Evolutionary conservation across 2,888 invertebrate genomes (phyloP).

Genomic region (Leistus spinibarbis): DNA sequence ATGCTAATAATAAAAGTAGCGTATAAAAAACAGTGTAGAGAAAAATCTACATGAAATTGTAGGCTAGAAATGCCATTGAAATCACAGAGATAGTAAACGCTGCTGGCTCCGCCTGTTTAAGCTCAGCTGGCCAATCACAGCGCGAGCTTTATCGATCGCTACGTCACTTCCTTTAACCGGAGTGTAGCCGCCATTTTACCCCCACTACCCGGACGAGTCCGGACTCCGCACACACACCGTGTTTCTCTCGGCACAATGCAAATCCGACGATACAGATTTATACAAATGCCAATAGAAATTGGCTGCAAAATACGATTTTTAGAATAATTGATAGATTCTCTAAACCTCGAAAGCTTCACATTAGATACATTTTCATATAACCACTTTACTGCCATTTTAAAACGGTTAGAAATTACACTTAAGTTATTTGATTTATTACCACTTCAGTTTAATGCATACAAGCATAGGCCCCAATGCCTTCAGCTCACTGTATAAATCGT

Average conservation of each 20-base stretch:
- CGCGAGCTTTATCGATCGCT: constrained; percentile 57
- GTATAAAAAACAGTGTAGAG: too few species aligned
- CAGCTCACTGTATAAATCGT: too few species aligned
- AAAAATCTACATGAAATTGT: not conserved
- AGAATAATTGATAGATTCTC: too few species aligned
- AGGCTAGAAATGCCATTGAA: constrained; percentile 47
- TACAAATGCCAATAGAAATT: not conserved
- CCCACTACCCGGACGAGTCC: constrained; percentile 42
- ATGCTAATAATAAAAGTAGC: too few species aligned
- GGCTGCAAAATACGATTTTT: not conserved
- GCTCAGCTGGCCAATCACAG: constrained; percentile 54
- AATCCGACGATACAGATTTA: not conserved
- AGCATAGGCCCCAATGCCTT: too few species aligned
- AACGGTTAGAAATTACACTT: too few species aligned
- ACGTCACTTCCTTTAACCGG: constrained; percentile 55
- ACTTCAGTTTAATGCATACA: not conserved
- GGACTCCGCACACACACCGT: constrained; percentile 41
- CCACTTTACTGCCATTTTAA: too few species aligned
- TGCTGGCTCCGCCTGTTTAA: constrained; percentile 50
- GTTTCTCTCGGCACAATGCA: not conserved
- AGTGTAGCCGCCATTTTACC: constrained; percentile 55
- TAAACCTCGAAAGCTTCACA: too few species aligned
- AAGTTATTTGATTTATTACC: too few species aligned
- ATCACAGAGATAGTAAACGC: constrained; percentile 53
- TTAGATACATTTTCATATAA: too few species aligned